A percentile compares a stretch with the other conserved stretches of the same genome.
Conservation (phyloP, 2,113 vertebrate genomes). For the Phalacrocorax brasilianus region DNA sequence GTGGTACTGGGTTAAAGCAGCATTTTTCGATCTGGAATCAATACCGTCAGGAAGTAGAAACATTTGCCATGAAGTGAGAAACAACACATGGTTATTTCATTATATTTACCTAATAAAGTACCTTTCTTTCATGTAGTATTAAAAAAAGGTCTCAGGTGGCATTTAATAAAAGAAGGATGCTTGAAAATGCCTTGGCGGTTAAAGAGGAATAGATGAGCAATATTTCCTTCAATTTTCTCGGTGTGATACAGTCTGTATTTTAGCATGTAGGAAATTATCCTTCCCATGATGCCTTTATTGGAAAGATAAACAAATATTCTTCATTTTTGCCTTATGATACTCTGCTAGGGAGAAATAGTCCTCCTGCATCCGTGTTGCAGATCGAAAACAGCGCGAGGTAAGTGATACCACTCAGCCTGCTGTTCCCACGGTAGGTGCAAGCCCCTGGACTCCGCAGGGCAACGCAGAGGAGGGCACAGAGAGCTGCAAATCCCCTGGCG, state of each 20-base stretch:
- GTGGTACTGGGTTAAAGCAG: not conserved
- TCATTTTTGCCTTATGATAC: not conserved
- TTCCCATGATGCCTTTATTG: not conserved
- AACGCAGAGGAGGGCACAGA: not conserved
- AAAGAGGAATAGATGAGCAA: not conserved
- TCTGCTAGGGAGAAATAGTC: not conserved
- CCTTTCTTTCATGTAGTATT: conserved; percentile 25
- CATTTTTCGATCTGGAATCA: conserved; percentile 62
- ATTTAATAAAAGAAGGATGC: conserved; percentile 51
- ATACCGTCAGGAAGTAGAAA: conserved; percentile 58
- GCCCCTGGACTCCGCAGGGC: not conserved
- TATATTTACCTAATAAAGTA: conserved; percentile 55
- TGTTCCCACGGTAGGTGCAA: accelerated
- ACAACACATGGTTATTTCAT: conserved; percentile 63
- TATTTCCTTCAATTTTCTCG: not conserved
- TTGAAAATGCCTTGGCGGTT: not conserved
- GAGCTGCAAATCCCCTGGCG: not conserved
- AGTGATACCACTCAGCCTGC: accelerated
- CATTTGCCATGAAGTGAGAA: conserved; percentile 55
- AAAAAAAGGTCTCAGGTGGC: conserved; percentile 5
- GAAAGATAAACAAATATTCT: not conserved
- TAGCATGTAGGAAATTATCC: not conserved
- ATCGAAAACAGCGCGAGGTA: not conserved
- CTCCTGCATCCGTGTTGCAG: not conserved
- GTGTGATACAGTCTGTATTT: not conserved